Evolutionary conservation across 2,888 invertebrate genomes (phyloP).

Genomic region (Tortricodes alternella): DNA sequence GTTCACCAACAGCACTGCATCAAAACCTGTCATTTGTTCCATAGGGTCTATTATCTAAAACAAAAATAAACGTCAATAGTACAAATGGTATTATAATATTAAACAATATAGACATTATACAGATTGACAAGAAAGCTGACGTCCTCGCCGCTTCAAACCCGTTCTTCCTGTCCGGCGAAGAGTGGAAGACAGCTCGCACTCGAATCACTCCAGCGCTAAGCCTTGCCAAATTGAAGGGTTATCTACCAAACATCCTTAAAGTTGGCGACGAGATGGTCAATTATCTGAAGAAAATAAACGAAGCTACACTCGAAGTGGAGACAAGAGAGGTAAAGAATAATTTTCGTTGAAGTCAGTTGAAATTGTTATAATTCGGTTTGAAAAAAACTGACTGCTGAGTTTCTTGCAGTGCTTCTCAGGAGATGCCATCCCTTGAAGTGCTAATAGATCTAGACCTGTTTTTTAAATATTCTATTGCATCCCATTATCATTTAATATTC

Average conservation of each 20-base stretch:
- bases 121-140: slow-evolving; percentile 36
- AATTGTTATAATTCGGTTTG: background rate
- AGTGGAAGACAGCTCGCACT: slow-evolving; percentile 44
- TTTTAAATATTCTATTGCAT: no score
- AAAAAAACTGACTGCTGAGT: no score
- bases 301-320: slow-evolving; percentile 11
- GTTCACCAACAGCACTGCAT: no score
- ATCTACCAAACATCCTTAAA: slow-evolving; percentile 23
- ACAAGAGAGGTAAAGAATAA: background rate
- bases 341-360: background rate
- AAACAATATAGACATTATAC: background rate
- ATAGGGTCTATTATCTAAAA: no score
- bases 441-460: no score
- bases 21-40: background rate
- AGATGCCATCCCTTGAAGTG: no score
- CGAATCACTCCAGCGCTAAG: slow-evolving; percentile 39
- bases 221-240: slow-evolving; percentile 32
- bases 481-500: no score
- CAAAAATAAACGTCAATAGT: no score
- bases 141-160: slow-evolving; percentile 43
- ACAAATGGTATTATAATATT: no score
- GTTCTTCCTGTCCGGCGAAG: slow-evolving; percentile 42
- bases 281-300: slow-evolving; percentile 1
- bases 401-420: no score
- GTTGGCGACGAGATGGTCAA: slow-evolving; percentile 32